Conservation (phyloP, 2,113 vertebrate species). For the Orycteropus afer region DNA sequence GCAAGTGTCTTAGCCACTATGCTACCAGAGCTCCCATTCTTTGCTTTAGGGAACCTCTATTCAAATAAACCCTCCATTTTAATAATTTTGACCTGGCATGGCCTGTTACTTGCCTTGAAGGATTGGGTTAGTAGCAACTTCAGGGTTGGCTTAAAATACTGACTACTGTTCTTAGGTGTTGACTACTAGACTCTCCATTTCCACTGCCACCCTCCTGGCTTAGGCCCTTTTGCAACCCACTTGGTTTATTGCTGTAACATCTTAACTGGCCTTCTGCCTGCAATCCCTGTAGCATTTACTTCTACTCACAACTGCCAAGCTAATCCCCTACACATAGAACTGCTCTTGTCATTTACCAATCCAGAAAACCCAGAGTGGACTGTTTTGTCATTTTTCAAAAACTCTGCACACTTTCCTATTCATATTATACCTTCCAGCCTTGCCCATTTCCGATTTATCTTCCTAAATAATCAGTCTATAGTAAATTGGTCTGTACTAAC, state of each 20-base stretch:
- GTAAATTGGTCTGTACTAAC: neutral
- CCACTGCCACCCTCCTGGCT: neutral
- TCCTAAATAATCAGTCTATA: neutral
- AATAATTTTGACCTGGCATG: neutral
- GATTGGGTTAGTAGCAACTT: neutral
- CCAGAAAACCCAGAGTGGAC: neutral
- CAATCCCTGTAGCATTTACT: neutral
- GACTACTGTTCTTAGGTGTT: neutral
- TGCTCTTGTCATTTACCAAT: constrained; percentile 4
- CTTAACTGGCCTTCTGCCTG: constrained; percentile 4
- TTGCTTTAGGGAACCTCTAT: constrained; percentile 34
- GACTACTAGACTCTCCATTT: neutral
- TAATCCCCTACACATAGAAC: neutral
- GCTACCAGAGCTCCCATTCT: no score
- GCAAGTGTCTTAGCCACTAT: no score
- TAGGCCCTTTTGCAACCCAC: neutral
- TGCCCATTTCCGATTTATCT: neutral
- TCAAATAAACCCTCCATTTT: constrained; percentile 11
- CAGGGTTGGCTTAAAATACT: neutral
- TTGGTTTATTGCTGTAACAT: constrained; percentile 2
- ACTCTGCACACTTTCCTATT: neutral
- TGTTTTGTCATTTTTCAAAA: constrained; percentile 12
- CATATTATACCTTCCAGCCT: neutral
- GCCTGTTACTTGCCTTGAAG: neutral
- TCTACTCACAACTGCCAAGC: neutral